Evolutionary conservation across 2,888 invertebrate species (phyloP).

Genomic region (Drosophila atroscutellata): DNA sequence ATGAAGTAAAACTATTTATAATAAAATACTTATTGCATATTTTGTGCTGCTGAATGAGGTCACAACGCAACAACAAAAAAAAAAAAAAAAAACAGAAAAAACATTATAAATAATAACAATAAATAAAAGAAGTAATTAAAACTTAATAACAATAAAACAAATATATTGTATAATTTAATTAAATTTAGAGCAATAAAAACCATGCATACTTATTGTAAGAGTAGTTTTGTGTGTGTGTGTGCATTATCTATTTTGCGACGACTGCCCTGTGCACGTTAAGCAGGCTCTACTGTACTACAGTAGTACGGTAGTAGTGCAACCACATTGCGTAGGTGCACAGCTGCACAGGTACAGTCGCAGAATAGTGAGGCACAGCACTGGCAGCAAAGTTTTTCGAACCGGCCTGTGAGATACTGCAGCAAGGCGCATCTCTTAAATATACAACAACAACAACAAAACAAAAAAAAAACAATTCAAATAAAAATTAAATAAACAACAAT

Average conservation of each 20-base stretch:
- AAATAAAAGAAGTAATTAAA: slow-evolving; percentile 5
- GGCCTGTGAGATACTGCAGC: slow-evolving; percentile 20
- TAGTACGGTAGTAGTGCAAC: not conserved
- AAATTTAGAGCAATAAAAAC: slow-evolving; percentile 69
- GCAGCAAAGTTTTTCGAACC: slow-evolving; percentile 40
- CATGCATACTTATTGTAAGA: slow-evolving; percentile 33
- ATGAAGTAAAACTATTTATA: slow-evolving; percentile 57
- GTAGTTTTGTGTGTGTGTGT: slow-evolving; percentile 19
- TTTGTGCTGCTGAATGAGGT: slow-evolving; percentile 79
- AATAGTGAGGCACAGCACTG: slow-evolving; percentile 48
- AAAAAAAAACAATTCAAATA: slow-evolving; percentile 19
- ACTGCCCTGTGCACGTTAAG: slow-evolving; percentile 23
- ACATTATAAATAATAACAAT: slow-evolving; percentile 32
- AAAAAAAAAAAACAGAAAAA: slow-evolving; percentile 13
- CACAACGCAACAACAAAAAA: slow-evolving; percentile 72
- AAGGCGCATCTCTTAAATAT: slow-evolving; percentile 32
- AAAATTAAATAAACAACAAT: slow-evolving; percentile 22
- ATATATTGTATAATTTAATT: slow-evolving; percentile 47
- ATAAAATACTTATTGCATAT: slow-evolving; percentile 71
- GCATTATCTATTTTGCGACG: slow-evolving; percentile 25
- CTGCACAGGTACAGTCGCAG: slow-evolving; percentile 20
- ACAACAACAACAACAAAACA: not conserved
- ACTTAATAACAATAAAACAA: slow-evolving; percentile 44
- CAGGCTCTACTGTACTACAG: slow-evolving; percentile 10
- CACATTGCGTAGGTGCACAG: slow-evolving; percentile 15